Evolutionary conservation across 2,888 invertebrate species (phyloP).

Genomic region (Tenthredo notha): DNA sequence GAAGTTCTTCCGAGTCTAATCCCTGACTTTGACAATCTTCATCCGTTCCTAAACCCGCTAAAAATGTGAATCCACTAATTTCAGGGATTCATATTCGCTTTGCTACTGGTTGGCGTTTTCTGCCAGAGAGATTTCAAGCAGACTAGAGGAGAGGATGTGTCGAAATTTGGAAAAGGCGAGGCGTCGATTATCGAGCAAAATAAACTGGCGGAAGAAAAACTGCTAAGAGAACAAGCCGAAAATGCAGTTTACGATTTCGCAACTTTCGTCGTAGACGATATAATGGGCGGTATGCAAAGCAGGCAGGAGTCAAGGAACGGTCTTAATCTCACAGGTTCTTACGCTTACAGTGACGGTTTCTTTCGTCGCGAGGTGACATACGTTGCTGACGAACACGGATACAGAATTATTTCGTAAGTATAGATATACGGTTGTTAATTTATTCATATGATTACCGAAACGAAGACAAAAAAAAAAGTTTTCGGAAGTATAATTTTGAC

Average conservation of each 20-base stretch:
- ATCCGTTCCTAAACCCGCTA: not conserved
- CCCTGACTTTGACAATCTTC: not conserved
- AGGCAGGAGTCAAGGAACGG: constrained; percentile 79
- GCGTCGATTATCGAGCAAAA: not conserved
- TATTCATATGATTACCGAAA: too few species aligned
- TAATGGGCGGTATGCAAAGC: constrained; percentile 77
- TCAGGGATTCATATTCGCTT: not conserved
- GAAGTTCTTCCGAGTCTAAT: not conserved
- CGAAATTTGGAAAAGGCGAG: too few species aligned
- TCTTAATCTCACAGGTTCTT: constrained; percentile 79
- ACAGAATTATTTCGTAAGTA: constrained; percentile 81
- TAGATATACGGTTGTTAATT: too few species aligned
- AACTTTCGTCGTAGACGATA: constrained; percentile 78
- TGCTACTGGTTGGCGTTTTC: constrained; percentile 5
- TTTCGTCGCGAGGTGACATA: constrained; percentile 81
- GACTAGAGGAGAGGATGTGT: not conserved
- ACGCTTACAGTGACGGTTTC: constrained; percentile 83
- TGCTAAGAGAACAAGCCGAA: not conserved
- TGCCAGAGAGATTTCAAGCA: not conserved
- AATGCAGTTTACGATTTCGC: constrained; percentile 79
- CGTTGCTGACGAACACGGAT: constrained; percentile 83
- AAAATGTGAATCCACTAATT: not conserved
- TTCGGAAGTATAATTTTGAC: too few species aligned
- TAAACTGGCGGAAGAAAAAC: not conserved
- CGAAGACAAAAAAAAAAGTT: too few species aligned